Base-by-base conservation (phyloP, 92 coral and sea anemone species). In the Pocillopora meandrina region DNA sequence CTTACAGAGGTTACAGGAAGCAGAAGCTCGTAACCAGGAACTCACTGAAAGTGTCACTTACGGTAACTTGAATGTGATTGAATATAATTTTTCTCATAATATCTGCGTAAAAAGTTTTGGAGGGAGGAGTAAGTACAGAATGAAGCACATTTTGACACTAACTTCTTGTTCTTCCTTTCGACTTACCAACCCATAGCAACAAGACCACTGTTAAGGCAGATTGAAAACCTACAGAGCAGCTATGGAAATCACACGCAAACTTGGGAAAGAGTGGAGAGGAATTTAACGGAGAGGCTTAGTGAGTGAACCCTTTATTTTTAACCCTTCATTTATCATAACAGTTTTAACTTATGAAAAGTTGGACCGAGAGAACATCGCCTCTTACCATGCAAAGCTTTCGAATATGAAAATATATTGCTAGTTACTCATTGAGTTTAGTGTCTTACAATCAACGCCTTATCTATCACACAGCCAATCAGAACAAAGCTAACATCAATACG, bases 201-300 rank as follows among this genome's bases (percentile, higher is more conserved):
- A n/a, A 92, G 99, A 85, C 99, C 99, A 10, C 75, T 97, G 71
- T 74, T 97, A 35, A 90, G 99, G 60, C 99, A 97, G 85, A 97
- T 97, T 73, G 99, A 97, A 78, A 97, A 97, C 86, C 84, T 97
- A 5, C 99, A 97, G 78, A 93, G 91, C 81, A 95, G 98, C 42
- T 94, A 97, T 83, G 91, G 95, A 31, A 93, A 91, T 80, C 99
- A 97, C 73, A 94, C 95, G 33, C 80, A 90, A 36, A 92, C 97
- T n/a, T 92, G 98, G 99, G 99, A 97, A 74, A 91, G 90, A 84
- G 92, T 97, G 61, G 99, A 97, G 75, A 92, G 87, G 81, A 97
- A 90, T 80, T 90, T 97, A 12, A 97, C 99, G 19, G 99, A 95
- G 69, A 80, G 99, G 82, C 90, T 95, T 55, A 95, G 99, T 97